These are phyloP conservation scores for Acanthis flammea DNA, from an alignment of 2,797 vertebrate genomes.

Conservation along the genomic window DNA sequence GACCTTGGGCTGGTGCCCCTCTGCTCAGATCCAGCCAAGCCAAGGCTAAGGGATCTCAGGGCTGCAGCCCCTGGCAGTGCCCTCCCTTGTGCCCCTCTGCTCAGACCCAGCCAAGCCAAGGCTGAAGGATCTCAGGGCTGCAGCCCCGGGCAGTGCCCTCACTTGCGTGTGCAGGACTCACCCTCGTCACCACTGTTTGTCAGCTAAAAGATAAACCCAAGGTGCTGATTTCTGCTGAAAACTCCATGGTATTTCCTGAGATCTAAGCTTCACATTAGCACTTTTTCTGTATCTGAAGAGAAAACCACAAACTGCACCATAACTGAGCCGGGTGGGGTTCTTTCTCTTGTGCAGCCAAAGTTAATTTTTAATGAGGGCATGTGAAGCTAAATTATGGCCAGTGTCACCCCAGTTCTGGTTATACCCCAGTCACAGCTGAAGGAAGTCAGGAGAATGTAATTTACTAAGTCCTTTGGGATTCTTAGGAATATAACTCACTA, in stretches of 20 bases:
- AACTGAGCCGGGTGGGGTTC: background rate
- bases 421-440: background rate
- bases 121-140: background rate
- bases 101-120: background rate
- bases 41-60: fast-evolving
- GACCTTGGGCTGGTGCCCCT: background rate
- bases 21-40: background rate
- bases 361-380: background rate
- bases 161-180: background rate
- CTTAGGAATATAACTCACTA: background rate
- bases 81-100: background rate
- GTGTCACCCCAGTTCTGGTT: background rate
- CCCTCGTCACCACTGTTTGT: background rate
- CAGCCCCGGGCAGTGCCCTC: background rate
- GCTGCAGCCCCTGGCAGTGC: background rate
- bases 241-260: background rate
- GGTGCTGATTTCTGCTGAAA: background rate
- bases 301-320: background rate
- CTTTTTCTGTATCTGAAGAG: background rate
- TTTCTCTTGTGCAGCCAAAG: background rate
- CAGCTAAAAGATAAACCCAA: background rate
- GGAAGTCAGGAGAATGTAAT: background rate
- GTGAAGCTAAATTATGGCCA: background rate
- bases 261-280: background rate
- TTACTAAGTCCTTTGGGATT: background rate